phyloP scores from a whole-genome alignment of 1,140 invertebrate genomes.

The Panonychus citri region DNA sequence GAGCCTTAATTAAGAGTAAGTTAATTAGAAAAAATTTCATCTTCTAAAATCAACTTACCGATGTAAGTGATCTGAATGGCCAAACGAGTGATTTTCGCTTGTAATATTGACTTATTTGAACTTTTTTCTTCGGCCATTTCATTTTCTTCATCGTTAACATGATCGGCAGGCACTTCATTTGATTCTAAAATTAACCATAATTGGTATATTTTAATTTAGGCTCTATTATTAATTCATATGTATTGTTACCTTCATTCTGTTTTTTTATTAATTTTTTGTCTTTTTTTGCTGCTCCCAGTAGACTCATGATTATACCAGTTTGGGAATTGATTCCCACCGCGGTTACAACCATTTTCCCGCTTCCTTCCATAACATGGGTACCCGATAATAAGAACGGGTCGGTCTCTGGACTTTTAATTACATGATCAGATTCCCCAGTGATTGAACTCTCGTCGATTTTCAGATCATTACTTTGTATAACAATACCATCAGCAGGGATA shows the following conservation, averaged over 20 bases:
- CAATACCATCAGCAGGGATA: conserved; percentile 84
- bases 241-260: too few relatives aligned
- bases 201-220: too few relatives aligned
- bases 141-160: too few relatives aligned
- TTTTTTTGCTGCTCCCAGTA: conserved; percentile 80
- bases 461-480: conserved; percentile 96
- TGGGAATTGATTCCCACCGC: conserved; percentile 98
- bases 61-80: conserved; percentile 99
- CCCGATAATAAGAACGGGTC: conserved; percentile 71
- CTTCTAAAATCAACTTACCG: conserved; percentile 25
- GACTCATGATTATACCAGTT: conserved; percentile 95
- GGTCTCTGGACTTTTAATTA: conserved; percentile 74
- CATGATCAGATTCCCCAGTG: conserved; percentile 97
- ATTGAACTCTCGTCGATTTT: conserved; percentile 96
- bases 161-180: too few relatives aligned
- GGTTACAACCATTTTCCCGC: conserved; percentile 93
- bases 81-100: conserved; percentile 92
- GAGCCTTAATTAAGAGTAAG: conserved; percentile 35
- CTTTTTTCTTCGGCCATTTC: conserved; percentile 22
- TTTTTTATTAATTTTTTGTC: too few relatives aligned
- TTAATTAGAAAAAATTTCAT: background rate
- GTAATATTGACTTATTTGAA: conserved; percentile 72
- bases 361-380: conserved; percentile 99
- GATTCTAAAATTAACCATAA: too few relatives aligned
- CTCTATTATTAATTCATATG: too few relatives aligned